A percentile compares a stretch with the other conserved stretches of the same genome.
These are phyloP conservation scores for Sebastes matsubarae DNA, from an alignment of 2,797 vertebrate species.

Conservation along the genomic window DNA sequence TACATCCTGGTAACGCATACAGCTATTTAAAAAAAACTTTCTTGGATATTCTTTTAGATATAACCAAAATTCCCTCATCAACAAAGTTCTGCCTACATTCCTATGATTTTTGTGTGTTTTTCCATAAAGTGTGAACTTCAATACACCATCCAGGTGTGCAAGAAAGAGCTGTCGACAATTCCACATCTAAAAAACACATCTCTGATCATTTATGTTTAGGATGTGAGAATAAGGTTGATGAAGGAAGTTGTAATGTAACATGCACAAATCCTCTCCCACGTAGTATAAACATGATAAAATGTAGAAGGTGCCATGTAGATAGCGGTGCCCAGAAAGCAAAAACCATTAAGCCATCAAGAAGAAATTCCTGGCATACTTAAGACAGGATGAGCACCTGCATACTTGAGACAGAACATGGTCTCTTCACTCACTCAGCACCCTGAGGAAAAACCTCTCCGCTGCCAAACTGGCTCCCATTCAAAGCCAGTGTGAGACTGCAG, in stretches of 20 bases:
- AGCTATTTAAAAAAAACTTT: background rate
- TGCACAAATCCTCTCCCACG: background rate
- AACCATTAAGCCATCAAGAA: conserved; percentile 22
- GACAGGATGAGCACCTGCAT: conserved; percentile 43
- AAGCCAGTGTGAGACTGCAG: conserved; percentile 43
- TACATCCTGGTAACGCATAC: background rate
- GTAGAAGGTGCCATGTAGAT: background rate
- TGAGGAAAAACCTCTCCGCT: conserved; percentile 35
- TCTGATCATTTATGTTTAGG: background rate
- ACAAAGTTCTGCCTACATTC: background rate
- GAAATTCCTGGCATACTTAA: conserved; percentile 23
- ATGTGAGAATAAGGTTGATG: background rate
- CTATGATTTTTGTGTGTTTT: background rate
- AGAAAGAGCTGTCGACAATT: too few relatives aligned
- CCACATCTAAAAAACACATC: background rate
- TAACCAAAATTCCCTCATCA: too few relatives aligned
- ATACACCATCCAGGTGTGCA: too few relatives aligned
- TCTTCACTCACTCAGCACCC: conserved; percentile 31
- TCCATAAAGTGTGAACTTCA: background rate
- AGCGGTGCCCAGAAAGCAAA: background rate
- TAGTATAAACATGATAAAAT: background rate
- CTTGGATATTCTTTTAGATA: background rate
- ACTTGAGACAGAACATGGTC: conserved; percentile 49
- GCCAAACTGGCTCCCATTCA: conserved; percentile 49
- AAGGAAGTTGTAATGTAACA: background rate